A percentile compares a stretch with the other conserved stretches of the same genome.
Conservation (phyloP, 2,888 invertebrate genomes). For the Heliconius hortense region DNA sequence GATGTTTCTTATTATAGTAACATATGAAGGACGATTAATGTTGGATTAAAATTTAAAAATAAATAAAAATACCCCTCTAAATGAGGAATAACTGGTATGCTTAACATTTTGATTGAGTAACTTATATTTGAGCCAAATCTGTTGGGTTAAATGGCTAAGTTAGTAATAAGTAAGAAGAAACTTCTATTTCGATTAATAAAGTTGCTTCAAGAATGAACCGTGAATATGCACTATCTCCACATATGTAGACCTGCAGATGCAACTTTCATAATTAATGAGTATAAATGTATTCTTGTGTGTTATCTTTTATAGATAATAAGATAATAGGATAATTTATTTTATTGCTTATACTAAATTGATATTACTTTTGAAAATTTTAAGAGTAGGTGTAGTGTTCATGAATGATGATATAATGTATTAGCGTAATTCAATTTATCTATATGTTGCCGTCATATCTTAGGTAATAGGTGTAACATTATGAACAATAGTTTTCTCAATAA, state of each 20-base stretch:
- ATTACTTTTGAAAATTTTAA: background rate
- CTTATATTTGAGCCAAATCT: background rate
- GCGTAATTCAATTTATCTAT: background rate
- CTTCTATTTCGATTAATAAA: background rate
- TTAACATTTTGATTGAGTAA: background rate
- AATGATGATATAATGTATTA: background rate
- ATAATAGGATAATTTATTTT: background rate
- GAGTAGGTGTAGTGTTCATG: background rate
- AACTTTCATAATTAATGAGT: background rate
- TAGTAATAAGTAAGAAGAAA: background rate
- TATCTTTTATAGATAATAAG: background rate
- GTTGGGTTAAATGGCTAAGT: background rate
- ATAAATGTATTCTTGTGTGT: background rate
- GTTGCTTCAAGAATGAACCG: background rate
- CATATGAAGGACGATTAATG: background rate
- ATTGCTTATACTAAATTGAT: background rate
- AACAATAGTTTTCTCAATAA: background rate
- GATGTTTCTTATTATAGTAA: background rate
- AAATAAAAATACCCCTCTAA: background rate
- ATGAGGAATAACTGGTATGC: background rate
- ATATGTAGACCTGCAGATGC: background rate
- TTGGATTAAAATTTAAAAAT: background rate
- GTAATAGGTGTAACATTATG: background rate
- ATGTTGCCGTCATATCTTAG: background rate
- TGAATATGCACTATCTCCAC: background rate